Conservation (phyloP, 2,113 vertebrate genomes). For the Actinemys pallida region DNA sequence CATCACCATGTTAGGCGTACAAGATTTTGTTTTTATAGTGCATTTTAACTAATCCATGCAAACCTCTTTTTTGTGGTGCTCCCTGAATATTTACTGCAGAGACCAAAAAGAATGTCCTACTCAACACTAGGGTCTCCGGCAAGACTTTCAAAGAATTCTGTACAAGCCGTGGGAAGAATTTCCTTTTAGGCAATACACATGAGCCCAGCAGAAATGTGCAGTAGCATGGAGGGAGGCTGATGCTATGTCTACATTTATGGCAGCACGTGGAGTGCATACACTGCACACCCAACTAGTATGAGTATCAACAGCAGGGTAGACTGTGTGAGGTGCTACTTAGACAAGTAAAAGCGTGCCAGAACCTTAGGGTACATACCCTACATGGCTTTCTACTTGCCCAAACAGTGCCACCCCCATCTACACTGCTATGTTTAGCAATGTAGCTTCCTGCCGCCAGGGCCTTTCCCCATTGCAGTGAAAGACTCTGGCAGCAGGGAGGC, state of each 20-base stretch:
- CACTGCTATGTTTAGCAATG: no score
- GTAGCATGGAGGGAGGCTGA: not conserved
- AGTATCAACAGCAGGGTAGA: no score
- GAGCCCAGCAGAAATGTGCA: not conserved
- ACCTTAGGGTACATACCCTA: not conserved
- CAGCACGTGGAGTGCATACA: not conserved
- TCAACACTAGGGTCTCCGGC: not conserved
- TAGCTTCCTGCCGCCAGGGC: not conserved
- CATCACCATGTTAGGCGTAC: not conserved
- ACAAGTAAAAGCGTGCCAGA: not conserved
- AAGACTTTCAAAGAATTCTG: not conserved
- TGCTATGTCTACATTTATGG: not conserved
- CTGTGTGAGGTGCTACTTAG: not conserved
- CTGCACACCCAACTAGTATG: no score
- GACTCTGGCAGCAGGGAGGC: not conserved
- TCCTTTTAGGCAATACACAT: not conserved
- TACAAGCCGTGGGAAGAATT: not conserved
- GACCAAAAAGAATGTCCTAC: not conserved
- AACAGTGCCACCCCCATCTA: not conserved
- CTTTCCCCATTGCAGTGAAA: not conserved
- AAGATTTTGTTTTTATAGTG: not conserved
- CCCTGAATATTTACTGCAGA: not conserved
- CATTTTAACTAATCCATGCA: accelerated
- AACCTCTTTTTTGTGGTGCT: not conserved
- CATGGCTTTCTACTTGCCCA: not conserved